Percentiles rank a stretch among this genome's conserved stretches.
Conservation (phyloP, 1,140 invertebrate species). For the Vanessa tameamea region DNA sequence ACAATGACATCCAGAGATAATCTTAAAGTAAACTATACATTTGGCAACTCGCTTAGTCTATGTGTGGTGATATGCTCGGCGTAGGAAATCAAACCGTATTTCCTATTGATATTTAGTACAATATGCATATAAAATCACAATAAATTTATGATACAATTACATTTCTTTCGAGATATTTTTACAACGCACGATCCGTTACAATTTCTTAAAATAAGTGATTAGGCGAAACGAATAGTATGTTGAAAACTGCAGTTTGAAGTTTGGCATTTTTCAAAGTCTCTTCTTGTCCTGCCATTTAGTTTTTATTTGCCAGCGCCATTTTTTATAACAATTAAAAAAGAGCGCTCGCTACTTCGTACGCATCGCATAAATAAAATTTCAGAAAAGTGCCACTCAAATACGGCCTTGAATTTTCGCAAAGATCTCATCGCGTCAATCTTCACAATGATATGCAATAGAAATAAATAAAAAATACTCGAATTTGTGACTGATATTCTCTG, state of each 20-base stretch:
- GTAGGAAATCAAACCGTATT: slow-evolving; percentile 60
- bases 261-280: background rate
- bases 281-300: no score
- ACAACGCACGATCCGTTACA: background rate
- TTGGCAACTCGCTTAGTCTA: slow-evolving; percentile 77
- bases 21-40: slow-evolving; percentile 60
- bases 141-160: slow-evolving; percentile 43
- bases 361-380: no score
- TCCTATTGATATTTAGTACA: slow-evolving; percentile 66
- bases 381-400: no score
- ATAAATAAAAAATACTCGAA: no score
- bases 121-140: slow-evolving; percentile 69
- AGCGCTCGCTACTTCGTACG: no score
- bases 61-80: slow-evolving; percentile 75
- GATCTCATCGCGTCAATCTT: no score
- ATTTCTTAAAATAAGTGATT: background rate
- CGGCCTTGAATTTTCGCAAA: no score
- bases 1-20: slow-evolving; percentile 55
- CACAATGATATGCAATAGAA: no score
- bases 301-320: background rate
- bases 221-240: background rate
- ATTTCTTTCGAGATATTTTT: slow-evolving; percentile 14
- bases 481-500: no score
- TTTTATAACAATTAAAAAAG: background rate
- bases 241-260: background rate